Conservation (phyloP, 2,113 vertebrate species). For the Nettapus auritus region DNA sequence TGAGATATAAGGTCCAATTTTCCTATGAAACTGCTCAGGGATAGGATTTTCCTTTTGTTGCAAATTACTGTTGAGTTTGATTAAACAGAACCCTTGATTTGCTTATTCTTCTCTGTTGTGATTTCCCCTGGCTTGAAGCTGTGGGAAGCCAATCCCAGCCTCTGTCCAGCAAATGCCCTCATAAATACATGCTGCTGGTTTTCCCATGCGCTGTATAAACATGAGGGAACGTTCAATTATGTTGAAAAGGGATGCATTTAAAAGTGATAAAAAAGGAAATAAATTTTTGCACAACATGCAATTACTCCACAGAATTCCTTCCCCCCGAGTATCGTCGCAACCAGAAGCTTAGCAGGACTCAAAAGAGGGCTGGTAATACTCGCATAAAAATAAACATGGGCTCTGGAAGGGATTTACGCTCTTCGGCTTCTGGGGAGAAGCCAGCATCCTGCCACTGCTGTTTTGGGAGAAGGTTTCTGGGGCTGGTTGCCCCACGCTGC, state of each 20-base stretch:
- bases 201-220: neutral
- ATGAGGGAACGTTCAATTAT: neutral
- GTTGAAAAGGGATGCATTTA: neutral
- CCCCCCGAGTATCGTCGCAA: neutral
- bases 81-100: neutral
- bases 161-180: neutral
- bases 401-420: neutral
- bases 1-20: neutral
- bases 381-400: neutral
- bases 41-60: neutral
- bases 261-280: conserved; percentile 4
- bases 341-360: neutral
- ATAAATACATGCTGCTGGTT: neutral
- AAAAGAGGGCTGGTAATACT: neutral
- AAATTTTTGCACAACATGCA: neutral
- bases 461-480: neutral
- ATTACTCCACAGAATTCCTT: neutral
- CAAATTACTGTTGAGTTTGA: neutral
- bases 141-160: neutral
- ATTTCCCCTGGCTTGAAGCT: neutral
- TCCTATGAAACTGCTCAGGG: neutral
- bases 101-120: neutral
- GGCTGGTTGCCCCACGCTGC: neutral
- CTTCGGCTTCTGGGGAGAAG: neutral
- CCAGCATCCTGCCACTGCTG: neutral